Evolutionary conservation across 2,113 vertebrate species (phyloP), one percentile per base, ranked within the genome.

Genomic region (Cinclus cinclus): DNA sequence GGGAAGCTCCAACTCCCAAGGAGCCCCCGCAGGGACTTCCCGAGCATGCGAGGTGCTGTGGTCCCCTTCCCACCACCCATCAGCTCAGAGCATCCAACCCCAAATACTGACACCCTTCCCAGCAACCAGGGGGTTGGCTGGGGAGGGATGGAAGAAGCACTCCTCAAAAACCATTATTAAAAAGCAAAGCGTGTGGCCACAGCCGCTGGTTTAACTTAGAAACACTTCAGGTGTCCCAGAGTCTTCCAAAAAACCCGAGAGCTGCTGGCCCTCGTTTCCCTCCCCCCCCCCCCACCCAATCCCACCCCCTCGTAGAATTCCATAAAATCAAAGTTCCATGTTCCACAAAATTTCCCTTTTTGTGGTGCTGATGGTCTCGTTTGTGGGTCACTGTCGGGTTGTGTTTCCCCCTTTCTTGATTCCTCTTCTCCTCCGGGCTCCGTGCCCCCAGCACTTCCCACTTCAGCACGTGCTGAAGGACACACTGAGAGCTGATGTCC

Each of bases 201-300:
- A 46, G 75, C 88, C 37, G 90, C 91, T 81, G 86, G 92, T 95
- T 96, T 96, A 96, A 96, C 65, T 96, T 95, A 95, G 74, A 96
- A 96, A 95, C 1, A 13, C 15, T 77, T 74, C 42, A 14, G 27
- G 25, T 90, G 90, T 64, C 87, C 87, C 82, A 78, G 4, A 92
- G 85, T 74, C 95, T 81, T 69, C 78, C 62, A 94, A 92, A 92
- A 94, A 81, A 35, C 25, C 44, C 9, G 6, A 89, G 65, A 63
- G 85, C 78, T 65, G 64, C 65, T 5, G 3, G 71, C 55, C 30
- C 81, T 80, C 5, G 0, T 37, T n/a, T n/a, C n/a, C n/a, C n/a
- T n/a, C n/a, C n/a, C 33, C 76, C 20, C 18, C 44, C 81, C 13
- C 53, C 80, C 80, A 15, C 75, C 73, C 90, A 14, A 0, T 41